These are phyloP conservation scores for Hoplias malabaricus DNA, from an alignment of 2,113 vertebrate genomes.

Conservation along the genomic window DNA sequence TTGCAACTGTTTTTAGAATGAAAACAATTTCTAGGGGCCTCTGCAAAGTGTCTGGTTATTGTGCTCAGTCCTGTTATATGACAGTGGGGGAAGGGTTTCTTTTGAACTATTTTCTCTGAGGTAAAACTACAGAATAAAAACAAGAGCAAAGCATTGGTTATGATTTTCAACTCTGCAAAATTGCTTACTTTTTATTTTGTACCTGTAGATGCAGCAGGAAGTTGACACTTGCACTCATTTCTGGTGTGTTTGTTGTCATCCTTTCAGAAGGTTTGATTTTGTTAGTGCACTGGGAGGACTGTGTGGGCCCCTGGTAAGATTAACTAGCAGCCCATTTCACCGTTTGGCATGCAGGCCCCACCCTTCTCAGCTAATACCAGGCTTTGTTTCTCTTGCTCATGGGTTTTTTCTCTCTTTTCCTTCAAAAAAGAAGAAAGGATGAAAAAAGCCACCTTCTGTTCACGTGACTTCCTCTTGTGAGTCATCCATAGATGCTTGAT, in stretches of 20 bases:
- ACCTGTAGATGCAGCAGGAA: neutral
- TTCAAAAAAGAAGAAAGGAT: constrained; percentile 63
- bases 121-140: constrained; percentile 13
- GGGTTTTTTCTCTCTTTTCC: constrained; percentile 53
- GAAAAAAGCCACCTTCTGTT: constrained; percentile 62
- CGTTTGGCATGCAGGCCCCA: constrained; percentile 66
- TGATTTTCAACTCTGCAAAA: neutral
- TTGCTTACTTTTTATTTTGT: neutral
- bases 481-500: constrained; percentile 67
- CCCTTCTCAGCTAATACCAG: constrained; percentile 64
- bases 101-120: constrained; percentile 22
- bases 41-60: constrained; percentile 24
- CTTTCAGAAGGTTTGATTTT: constrained; percentile 47
- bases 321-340: constrained; percentile 63
- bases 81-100: constrained; percentile 39
- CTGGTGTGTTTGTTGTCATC: neutral
- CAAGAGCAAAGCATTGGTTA: neutral
- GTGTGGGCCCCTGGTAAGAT: constrained; percentile 61
- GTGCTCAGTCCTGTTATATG: constrained; percentile 19
- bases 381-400: constrained; percentile 75
- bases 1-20: neutral
- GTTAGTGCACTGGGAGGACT: constrained; percentile 58
- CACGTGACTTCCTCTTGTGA: constrained; percentile 73
- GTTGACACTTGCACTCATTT: constrained; percentile 2
- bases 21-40: neutral